phyloP scores from a whole-genome alignment of 1,140 invertebrate genomes.

The Drosophila repleta region DNA sequence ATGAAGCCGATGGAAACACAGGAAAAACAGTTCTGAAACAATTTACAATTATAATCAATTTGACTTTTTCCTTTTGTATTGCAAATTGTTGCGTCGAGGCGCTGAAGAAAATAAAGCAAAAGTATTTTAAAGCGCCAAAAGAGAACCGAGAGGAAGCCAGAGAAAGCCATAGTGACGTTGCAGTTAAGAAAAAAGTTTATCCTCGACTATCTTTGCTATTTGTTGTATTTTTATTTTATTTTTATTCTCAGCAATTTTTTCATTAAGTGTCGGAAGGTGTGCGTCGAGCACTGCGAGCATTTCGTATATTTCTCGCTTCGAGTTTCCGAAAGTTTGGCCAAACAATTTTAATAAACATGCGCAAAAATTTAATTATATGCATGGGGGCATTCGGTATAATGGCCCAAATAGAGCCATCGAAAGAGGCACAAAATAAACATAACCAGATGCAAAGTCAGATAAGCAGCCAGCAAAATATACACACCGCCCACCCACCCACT shows the following conservation, averaged over 20 bases:
- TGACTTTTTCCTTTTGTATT: constrained; percentile 55
- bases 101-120: constrained; percentile 58
- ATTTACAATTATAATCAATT: constrained; percentile 82
- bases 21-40: constrained; percentile 39
- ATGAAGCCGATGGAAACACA: constrained; percentile 41
- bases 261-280: constrained; percentile 56
- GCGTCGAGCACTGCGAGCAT: constrained; percentile 17
- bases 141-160: constrained; percentile 16
- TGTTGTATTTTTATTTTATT: constrained; percentile 7
- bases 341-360: constrained; percentile 82
- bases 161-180: constrained; percentile 66
- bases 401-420: constrained; percentile 72
- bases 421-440: constrained; percentile 70
- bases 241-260: constrained; percentile 63
- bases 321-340: constrained; percentile 54
- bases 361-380: constrained; percentile 79
- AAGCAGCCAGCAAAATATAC: constrained; percentile 35
- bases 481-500: constrained; percentile 11
- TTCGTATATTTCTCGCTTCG: constrained; percentile 23
- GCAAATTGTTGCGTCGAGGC: constrained; percentile 64
- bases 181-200: constrained; percentile 61
- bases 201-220: constrained; percentile 58
- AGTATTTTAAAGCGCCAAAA: constrained; percentile 68
- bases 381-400: constrained; percentile 69
- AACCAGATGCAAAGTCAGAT: constrained; percentile 75